Percentiles rank a stretch among this genome's conserved stretches.
These are phyloP conservation scores for Spea bombifrons DNA, from an alignment of 2,113 vertebrate species.

Conservation along the genomic window DNA sequence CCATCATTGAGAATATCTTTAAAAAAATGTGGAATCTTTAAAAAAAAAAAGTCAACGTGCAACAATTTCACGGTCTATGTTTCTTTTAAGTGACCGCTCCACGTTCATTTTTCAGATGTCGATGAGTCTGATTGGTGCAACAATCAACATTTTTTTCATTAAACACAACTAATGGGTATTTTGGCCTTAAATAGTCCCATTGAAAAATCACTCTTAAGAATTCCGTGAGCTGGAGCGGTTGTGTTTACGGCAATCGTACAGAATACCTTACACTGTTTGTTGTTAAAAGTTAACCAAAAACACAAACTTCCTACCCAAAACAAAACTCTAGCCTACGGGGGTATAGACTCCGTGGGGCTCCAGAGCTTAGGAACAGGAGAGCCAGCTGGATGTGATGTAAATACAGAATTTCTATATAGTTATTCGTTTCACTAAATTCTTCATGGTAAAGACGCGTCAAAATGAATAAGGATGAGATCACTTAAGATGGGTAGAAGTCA, in stretches of 20 bases:
- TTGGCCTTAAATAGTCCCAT: constrained; percentile 11
- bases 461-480: too few species aligned
- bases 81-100: too few species aligned
- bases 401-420: not conserved
- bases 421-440: not conserved
- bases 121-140: not conserved
- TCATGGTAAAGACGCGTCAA: not conserved
- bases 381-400: not conserved
- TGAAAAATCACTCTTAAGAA: constrained; percentile 26
- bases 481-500: too few species aligned
- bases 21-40: too few species aligned
- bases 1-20: too few species aligned
- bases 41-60: too few species aligned
- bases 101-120: too few species aligned
- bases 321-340: constrained; percentile 29
- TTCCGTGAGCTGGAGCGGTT: constrained; percentile 14
- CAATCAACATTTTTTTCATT: not conserved
- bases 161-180: not conserved
- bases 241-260: constrained; percentile 32
- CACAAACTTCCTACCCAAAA: constrained; percentile 46
- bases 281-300: constrained; percentile 39
- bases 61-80: too few species aligned
- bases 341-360: constrained; percentile 23
- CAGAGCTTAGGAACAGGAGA: not conserved
- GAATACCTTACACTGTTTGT: constrained; percentile 34